These are phyloP conservation scores for Corvus cornix DNA, from an alignment of 2,113 vertebrate species.

Conservation along the genomic window DNA sequence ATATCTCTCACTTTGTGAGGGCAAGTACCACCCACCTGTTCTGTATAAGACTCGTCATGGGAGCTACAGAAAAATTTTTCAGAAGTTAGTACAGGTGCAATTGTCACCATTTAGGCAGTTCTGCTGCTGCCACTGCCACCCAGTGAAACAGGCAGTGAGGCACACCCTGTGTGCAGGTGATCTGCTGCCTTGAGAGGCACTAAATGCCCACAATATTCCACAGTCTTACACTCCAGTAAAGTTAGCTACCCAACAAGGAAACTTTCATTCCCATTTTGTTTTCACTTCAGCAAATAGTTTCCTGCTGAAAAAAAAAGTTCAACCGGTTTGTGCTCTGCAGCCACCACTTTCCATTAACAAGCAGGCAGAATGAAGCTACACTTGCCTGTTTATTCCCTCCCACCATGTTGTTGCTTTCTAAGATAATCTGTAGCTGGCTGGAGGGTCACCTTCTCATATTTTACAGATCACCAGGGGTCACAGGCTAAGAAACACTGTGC, in stretches of 20 bases:
- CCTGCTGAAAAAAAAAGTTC: not conserved
- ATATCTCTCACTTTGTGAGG: not conserved
- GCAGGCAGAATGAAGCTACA: not conserved
- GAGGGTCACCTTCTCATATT: not conserved
- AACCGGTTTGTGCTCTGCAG: not conserved
- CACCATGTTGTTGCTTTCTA: not conserved
- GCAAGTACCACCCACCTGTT: constrained; percentile 24
- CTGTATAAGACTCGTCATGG: not conserved
- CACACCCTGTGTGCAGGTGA: not conserved
- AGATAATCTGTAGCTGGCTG: not conserved
- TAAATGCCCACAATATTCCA: not conserved
- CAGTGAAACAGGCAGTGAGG: not conserved
- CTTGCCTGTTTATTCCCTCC: not conserved
- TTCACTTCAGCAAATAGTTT: not conserved
- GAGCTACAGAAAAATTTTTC: constrained; percentile 39
- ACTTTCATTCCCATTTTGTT: not conserved
- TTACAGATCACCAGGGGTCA: not conserved
- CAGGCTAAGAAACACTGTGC: not conserved
- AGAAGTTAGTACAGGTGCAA: not conserved
- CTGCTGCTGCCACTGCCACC: not conserved
- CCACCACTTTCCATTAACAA: not conserved
- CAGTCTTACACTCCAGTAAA: not conserved
- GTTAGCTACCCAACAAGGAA: not conserved
- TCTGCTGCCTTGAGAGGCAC: not conserved
- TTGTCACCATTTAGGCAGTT: rapidly evolving